These are phyloP conservation scores for Drosophila ogumai DNA, from an alignment of 1,140 invertebrate species.

Conservation along the genomic window DNA sequence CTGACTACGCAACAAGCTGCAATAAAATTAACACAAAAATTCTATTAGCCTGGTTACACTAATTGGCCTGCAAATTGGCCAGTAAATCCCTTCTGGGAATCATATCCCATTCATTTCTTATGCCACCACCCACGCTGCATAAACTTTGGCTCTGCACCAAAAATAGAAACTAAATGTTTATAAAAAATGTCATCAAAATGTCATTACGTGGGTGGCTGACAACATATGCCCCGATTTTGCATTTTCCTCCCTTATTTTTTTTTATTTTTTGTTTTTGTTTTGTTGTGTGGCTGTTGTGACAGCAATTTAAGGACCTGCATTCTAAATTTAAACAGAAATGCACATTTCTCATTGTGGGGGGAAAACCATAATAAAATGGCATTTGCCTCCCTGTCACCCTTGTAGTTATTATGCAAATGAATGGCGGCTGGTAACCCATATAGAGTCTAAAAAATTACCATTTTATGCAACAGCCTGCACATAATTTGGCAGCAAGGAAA, in stretches of 20 bases:
- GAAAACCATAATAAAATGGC: conserved; percentile 35
- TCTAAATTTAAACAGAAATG: conserved; percentile 42
- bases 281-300: conserved; percentile 1
- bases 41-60: conserved; percentile 64
- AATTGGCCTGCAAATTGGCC: conserved; percentile 58
- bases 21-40: conserved; percentile 65
- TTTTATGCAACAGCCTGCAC: conserved; percentile 55
- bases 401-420: conserved; percentile 58
- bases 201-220: conserved; percentile 53
- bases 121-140: conserved; percentile 4
- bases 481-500: conserved; percentile 37
- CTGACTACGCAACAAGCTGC: conserved; percentile 21
- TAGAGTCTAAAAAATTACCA: conserved; percentile 52
- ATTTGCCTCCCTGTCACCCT: conserved; percentile 4
- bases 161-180: conserved; percentile 24
- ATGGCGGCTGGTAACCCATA: conserved; percentile 28
- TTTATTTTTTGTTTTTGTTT: not conserved
- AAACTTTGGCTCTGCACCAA: conserved; percentile 15
- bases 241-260: not conserved
- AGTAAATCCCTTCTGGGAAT: conserved; percentile 12
- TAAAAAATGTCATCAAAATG: conserved; percentile 78
- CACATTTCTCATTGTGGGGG: conserved; percentile 39
- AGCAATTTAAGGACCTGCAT: conserved; percentile 22
- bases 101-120: not conserved
- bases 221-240: conserved; percentile 42